Conservation (phyloP, 2,113 vertebrate genomes). For the Oplegnathus fasciatus region DNA sequence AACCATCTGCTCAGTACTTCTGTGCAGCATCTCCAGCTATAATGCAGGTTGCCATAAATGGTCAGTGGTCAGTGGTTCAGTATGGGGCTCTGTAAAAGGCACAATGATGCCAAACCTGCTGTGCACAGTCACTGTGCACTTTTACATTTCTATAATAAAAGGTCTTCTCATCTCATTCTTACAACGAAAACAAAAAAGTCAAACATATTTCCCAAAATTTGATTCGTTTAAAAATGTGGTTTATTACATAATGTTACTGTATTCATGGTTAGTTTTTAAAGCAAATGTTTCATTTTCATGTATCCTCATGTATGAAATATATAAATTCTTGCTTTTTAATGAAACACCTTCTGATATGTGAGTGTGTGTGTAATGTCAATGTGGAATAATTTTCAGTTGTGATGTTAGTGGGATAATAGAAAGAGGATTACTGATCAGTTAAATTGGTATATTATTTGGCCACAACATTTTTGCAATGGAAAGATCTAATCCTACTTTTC, state of each 20-base stretch:
- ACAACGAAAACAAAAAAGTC: neutral
- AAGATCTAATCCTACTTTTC: slow-evolving; percentile 51
- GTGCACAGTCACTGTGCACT: neutral
- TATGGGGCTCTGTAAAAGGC: neutral
- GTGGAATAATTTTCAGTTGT: neutral
- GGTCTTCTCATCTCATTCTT: neutral
- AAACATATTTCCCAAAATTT: neutral
- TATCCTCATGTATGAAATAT: neutral
- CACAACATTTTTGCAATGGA: slow-evolving; percentile 35
- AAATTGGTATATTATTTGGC: slow-evolving; percentile 60
- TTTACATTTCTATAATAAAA: neutral
- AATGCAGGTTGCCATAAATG: neutral
- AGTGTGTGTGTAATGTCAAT: slow-evolving; percentile 9
- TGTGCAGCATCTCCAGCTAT: neutral
- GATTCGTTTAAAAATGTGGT: neutral
- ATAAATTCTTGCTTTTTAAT: neutral
- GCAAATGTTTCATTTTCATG: neutral
- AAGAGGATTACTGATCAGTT: slow-evolving; percentile 64
- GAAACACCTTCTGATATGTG: neutral
- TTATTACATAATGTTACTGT: neutral
- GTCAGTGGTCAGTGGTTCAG: neutral
- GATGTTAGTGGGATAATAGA: slow-evolving; percentile 27
- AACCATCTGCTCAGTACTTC: neutral
- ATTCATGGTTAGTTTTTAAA: neutral
- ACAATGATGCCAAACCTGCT: neutral